Conservation (phyloP, 2,797 vertebrate species). For the Glossophaga mutica region DNA sequence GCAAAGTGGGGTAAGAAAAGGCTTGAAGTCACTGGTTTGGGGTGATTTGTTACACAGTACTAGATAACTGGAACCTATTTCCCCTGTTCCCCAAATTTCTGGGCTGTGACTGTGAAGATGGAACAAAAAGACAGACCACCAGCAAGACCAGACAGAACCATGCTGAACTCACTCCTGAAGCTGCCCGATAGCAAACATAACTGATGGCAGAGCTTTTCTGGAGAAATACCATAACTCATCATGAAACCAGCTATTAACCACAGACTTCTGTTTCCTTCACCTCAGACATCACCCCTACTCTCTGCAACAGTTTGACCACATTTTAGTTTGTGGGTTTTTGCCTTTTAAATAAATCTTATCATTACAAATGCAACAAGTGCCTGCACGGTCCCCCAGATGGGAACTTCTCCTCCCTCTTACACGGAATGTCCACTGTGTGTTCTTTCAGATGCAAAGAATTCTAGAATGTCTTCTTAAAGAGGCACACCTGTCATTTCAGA, state of each 20-base stretch:
- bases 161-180: neutral
- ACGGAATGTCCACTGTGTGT: neutral
- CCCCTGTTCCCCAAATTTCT: neutral
- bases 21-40: neutral
- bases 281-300: slow-evolving; percentile 25
- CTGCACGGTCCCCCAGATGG: accelerated
- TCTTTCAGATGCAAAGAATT: neutral
- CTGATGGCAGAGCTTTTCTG: neutral
- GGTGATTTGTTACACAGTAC: neutral
- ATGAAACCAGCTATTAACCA: slow-evolving; percentile 33
- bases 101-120: neutral
- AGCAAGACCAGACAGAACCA: neutral
- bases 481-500: neutral
- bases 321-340: slow-evolving; percentile 16
- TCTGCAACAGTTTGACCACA: slow-evolving; percentile 38
- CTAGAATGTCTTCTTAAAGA: neutral
- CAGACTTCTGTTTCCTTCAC: slow-evolving; percentile 58
- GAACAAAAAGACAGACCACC: neutral
- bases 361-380: neutral
- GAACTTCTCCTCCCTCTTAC: neutral
- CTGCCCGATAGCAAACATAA: neutral
- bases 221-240: slow-evolving; percentile 52
- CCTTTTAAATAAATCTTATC: slow-evolving; percentile 38
- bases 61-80: neutral
- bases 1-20: neutral